phyloP scores from a whole-genome alignment of 2,113 vertebrate genomes.

The Phylloscopus whistleri region DNA sequence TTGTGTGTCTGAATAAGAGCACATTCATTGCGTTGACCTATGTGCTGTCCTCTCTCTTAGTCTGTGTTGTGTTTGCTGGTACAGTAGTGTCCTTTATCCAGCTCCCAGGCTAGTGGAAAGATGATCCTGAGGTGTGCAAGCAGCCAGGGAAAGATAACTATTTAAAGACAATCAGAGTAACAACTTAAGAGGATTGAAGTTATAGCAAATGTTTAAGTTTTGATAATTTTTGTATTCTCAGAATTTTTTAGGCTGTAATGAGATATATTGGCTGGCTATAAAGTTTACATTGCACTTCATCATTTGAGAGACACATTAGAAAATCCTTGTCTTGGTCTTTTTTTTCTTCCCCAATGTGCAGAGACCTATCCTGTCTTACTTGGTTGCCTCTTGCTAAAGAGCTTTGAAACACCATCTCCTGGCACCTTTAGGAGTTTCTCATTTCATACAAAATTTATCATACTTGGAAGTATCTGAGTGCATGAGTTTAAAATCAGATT shows the following conservation, averaged over 20 bases:
- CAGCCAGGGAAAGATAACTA: not conserved
- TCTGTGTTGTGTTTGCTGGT: not conserved
- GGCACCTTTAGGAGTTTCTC: not conserved
- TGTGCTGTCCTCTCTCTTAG: rapidly evolving
- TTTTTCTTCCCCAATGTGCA: not conserved
- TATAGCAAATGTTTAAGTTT: not conserved
- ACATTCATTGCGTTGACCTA: not conserved
- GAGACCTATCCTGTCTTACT: not conserved
- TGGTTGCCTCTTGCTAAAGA: not conserved
- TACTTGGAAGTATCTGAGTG: not conserved
- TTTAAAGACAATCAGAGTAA: not conserved
- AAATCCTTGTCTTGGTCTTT: not conserved
- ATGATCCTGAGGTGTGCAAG: not conserved
- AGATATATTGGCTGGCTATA: not conserved
- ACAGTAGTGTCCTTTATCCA: not conserved
- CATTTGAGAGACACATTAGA: not conserved
- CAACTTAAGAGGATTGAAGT: not conserved
- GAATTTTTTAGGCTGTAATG: not conserved
- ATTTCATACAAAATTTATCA: not conserved
- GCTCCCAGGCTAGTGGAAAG: not conserved
- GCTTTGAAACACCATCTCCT: not conserved
- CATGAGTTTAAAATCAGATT: not conserved
- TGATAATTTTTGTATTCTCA: not conserved
- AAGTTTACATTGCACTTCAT: not conserved
- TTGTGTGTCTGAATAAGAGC: not conserved